Evolutionary conservation across 1,140 invertebrate species (phyloP), one percentile per base, ranked within the genome.

Genomic region (Sarcophaga bullata): DNA sequence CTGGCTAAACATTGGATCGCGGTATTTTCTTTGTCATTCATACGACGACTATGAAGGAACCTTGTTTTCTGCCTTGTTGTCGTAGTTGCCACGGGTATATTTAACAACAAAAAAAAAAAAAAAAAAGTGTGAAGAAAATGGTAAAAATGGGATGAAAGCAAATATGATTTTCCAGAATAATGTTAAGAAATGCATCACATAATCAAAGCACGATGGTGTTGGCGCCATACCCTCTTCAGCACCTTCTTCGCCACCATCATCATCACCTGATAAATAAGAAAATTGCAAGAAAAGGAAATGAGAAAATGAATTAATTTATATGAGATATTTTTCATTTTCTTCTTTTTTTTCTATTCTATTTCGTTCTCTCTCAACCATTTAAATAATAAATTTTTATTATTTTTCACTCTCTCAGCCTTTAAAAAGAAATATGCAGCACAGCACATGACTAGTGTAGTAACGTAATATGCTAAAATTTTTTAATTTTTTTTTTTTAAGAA

Each of bases 81-180:
- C 25, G 25, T 37, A 37, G 25, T 37, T 37, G 25, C 25, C 25
- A 37, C 25, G 25, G 25, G 25, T 37, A 37, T 37, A 37, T 15
- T 58, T 58, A 58, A n/a, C 1, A 58, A 58, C 54, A n/a, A 7
- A 15, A 5, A n/a, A 58, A 58, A n/a, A 13, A 15, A 58, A 1
- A 58, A 58, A n/a, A 58, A 15, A 58, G n/a, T 58, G n/a, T 58
- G 13, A 6, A 58, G 10, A 58, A 58, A 13, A 58, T 37, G 25
- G 25, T 37, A 37, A 4, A 58, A 13, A 13, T 84, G 98, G 98
- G 80, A 99, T 96, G 90, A 98, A 97, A 73, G 98, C 98, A 91
- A 99, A 99, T 46, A 99, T 90, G 80, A 99, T 91, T 91, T 99
- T 99, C 98, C 98, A 99, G 90, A 99, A 98, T 62, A 99, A 92